Evolutionary conservation across 2,797 vertebrate species (phyloP), one percentile per base, ranked within the genome.

Genomic region (Pogoniulus pusillus): DNA sequence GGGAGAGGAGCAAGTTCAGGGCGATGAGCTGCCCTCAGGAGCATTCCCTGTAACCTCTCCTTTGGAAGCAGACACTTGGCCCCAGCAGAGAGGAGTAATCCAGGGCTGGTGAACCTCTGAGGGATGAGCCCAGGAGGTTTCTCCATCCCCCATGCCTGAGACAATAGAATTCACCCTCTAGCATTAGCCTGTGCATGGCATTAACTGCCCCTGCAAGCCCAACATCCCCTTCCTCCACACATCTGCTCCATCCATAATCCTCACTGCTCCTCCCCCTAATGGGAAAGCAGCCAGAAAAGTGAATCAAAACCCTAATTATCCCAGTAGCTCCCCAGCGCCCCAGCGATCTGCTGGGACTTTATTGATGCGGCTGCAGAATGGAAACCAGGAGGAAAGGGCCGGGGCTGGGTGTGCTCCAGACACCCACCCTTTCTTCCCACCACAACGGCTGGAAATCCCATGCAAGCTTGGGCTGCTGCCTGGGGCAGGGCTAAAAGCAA

Each of bases 241-340:
- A 96, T 91, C 95, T 95, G 94, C 78, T 94, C 76, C 7, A 2
- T 81, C 89, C 90, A 91, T 90, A 95, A 94, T 76, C 89, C 75
- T 59, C 11, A 1, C 22, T 51, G 66, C 45, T 80, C 89, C 93
- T 93, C 89, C 87, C 85, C 78, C 77, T 60, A 64, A 62, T 0
- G 63, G 94, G 95, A 90, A 87, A 76, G 70, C 87, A 85, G 91
- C 94, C 88, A 95, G 90, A 30, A 91, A 90, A 94, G 70, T 10
- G 30, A 95, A 96, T 29, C 57, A 85, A 93, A 88, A 63, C 37
- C 54, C 87, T 96, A 90, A 94, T 94, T 93, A 94, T 79, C 90
- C 88, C 87, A 84, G 90, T 39, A 84, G 85, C 72, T 89, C 76
- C 87, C 66, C 65, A 87, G 88, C 0, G 4, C 51, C 69, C 84